Percentiles rank a stretch among this genome's conserved stretches.
Conservation (phyloP, 2,113 vertebrate species). For the Trematocara stigmaticum region DNA sequence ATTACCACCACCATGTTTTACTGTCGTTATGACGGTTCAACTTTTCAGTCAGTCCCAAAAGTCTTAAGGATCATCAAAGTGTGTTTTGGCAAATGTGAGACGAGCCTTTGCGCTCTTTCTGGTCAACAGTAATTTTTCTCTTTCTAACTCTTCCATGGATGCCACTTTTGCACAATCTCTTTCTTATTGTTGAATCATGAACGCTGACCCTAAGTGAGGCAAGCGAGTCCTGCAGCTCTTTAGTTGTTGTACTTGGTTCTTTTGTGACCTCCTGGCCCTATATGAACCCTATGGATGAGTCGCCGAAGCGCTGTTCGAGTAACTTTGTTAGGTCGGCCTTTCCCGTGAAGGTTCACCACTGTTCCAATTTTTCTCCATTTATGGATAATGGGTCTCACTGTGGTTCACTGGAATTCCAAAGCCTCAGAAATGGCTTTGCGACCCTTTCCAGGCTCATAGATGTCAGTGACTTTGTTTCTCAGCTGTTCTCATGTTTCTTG, state of each 20-base stretch:
- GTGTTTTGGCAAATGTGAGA: not conserved
- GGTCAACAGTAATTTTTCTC: fast-evolving
- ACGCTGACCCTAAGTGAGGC: not conserved
- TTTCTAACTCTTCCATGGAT: not conserved
- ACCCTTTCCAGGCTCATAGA: not conserved
- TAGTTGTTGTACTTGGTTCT: not conserved
- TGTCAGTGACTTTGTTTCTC: not conserved
- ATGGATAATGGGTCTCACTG: not conserved
- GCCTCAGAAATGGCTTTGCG: not conserved
- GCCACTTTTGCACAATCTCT: fast-evolving
- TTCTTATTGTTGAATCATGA: not conserved
- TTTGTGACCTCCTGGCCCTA: not conserved
- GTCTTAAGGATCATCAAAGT: not conserved
- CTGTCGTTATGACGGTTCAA: not conserved
- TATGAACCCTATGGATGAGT: not conserved
- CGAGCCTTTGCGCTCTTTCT: not conserved
- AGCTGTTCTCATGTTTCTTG: not conserved
- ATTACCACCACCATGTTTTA: not conserved
- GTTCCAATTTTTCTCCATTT: not conserved
- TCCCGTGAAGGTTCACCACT: not conserved
- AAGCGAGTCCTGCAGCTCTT: not conserved
- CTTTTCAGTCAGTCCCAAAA: not conserved
- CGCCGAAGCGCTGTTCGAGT: not conserved
- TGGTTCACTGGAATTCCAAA: not conserved
- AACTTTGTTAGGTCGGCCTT: fast-evolving